Evolutionary conservation across 2,888 invertebrate genomes (phyloP).

Genomic region (Heliconius cydno): DNA sequence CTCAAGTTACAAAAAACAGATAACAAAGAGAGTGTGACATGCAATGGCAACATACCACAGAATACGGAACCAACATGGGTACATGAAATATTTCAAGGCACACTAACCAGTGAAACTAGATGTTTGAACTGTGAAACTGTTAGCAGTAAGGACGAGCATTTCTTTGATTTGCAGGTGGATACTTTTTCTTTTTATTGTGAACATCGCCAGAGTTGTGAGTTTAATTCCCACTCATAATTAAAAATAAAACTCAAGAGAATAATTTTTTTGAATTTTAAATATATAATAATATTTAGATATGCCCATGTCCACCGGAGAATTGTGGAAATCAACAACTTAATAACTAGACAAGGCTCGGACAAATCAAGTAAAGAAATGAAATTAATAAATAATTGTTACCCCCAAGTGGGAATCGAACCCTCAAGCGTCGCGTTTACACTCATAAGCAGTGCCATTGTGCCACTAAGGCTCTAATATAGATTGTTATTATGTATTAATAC

Average conservation of each 20-base stretch:
- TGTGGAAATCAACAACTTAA: background rate
- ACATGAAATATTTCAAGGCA: constrained; percentile 99
- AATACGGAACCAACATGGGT: constrained; percentile 98
- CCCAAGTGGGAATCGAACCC: no score
- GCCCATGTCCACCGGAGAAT: background rate
- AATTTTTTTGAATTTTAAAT: no score
- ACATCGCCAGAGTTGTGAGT: background rate
- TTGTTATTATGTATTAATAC: background rate
- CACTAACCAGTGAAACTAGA: constrained; percentile 98
- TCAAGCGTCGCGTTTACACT: no score
- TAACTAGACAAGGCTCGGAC: no score
- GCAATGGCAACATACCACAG: constrained; percentile 74
- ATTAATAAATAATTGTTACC: no score
- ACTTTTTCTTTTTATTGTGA: background rate
- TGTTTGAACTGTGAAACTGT: constrained; percentile 99
- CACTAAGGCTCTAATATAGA: no score
- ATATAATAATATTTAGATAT: no score
- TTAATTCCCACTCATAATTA: background rate
- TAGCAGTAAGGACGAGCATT: constrained; percentile 99
- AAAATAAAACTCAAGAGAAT: no score
- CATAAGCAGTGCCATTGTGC: no score
- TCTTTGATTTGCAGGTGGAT: constrained; percentile 94
- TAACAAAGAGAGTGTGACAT: constrained; percentile 69
- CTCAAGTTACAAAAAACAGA: constrained; percentile 84
- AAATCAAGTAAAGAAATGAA: no score